Base-by-base conservation (phyloP, 2,113 vertebrate species). In the Etheostoma cragini region DNA sequence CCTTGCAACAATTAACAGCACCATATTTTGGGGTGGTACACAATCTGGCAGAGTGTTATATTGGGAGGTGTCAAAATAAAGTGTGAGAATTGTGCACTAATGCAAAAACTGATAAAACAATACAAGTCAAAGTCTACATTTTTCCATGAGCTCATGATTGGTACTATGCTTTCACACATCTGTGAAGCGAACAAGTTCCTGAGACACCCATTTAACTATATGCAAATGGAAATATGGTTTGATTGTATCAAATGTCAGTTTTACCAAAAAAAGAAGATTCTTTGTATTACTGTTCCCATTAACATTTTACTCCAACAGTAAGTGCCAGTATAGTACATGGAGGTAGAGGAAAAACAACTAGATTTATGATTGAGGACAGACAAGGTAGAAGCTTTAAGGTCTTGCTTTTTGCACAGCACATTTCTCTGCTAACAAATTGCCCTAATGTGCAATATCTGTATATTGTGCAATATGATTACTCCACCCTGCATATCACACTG, bases 51-150 rank as follows among this genome's bases (percentile, higher is more conserved):
- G 30, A 13, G 56, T 0, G 73, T 49, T 82, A 82, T 79, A 65
- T 72, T 46, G 47, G 68, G 78, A 86, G 80, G 88, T 78, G 82
- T 49, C 19, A 60, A 64, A 82, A 68, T 33, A 30, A 81, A 49
- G 83, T 50, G 84, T 84, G 90, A 81, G 69, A 73, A 52, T 52
- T 73, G 33, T 78, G 22, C 66, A 76, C 30, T 57, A 72, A 83
- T 33, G 4, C 5, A 68, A 42, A 65, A 81, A 78, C 71, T 21
- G 54, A 49, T 52, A 87, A 57, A 56, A 75, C 17, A 13, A 21
- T 2, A 24, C 58, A 7, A 22, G 22, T 4, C 61, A 64, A 38
- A 22, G 35, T 71, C 57, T 30, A 30, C n/a, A 52, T 45, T 53
- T 69, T 68, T 11, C 13, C n/a, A 45, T 19, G n/a, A 78, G 50